Evolutionary conservation across 2,113 vertebrate genomes (phyloP).

Genomic region (Platysteira castanea): DNA sequence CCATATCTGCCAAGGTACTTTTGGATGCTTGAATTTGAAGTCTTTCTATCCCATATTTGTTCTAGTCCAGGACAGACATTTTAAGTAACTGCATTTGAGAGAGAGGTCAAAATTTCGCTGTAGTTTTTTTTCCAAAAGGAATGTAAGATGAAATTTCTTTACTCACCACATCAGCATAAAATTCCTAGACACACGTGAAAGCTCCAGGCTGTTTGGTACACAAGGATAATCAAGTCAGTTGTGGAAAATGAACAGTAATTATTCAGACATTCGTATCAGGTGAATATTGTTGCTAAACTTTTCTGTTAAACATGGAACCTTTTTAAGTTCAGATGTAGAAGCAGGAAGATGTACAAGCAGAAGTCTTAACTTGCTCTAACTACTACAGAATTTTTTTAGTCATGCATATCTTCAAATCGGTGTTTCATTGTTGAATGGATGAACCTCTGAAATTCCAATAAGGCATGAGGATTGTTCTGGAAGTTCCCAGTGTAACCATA

Average conservation of each 20-base stretch:
- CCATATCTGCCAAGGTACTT: slow-evolving; percentile 31
- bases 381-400: not conserved
- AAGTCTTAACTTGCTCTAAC: slow-evolving; percentile 41
- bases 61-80: slow-evolving; percentile 40
- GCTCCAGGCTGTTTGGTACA: not conserved
- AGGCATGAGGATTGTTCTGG: slow-evolving; percentile 9
- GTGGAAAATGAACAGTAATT: not conserved
- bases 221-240: not conserved
- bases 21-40: slow-evolving; percentile 8
- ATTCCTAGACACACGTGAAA: not conserved
- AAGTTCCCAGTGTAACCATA: not conserved
- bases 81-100: slow-evolving; percentile 32
- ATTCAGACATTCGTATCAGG: not conserved
- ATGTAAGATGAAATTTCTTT: not conserved
- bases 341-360: slow-evolving; percentile 48
- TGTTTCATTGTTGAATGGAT: not conserved
- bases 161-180: not conserved
- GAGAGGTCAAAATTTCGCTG: slow-evolving; percentile 37
- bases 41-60: slow-evolving; percentile 47
- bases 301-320: not conserved
- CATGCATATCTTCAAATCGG: not conserved
- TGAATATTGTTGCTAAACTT: not conserved
- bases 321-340: slow-evolving; percentile 45
- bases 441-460: not conserved
- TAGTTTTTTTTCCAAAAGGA: not conserved